Evolutionary conservation across 2,797 vertebrate species (phyloP), one percentile per base, ranked within the genome.

Genomic region (Bovichtus diacanthus): DNA sequence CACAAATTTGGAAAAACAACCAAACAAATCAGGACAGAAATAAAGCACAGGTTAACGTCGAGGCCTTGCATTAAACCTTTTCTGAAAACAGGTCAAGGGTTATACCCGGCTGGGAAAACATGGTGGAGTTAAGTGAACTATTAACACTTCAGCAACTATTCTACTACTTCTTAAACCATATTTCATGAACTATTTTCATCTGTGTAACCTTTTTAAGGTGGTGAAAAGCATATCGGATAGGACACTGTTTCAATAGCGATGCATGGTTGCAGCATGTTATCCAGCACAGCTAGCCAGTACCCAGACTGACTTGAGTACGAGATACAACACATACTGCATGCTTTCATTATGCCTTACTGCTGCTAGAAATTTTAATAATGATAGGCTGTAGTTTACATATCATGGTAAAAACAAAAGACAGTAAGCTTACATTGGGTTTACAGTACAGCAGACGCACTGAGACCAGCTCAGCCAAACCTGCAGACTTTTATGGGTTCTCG

Each of bases 401-500:
- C 11, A 31, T 31, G 41, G 10, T 38, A 38, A 61, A 55, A 54
- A 59, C 10, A 54, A 39, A 43, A 70, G 7, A 31, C 38, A 63
- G 31, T 12, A 36, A 49, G 38, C 38, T 59, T 34, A 2, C 69
- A 58, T 10, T 67, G 63, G 25, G 59, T 31, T 4, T 15, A 46
- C 25, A 47, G 23, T 9, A 25, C 36, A 77, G 27, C 44, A 66
- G 49, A 68, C 44, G 74, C 19, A 51, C 60, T 29, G 11, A 71
- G 23, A 62, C 18, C 23, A 58, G 16, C 49, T 74, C 60, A 68
- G 55, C 11, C 34, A 65, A 27, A 38, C 67, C 41, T 54, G 44
- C 72, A 74, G 65, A 74, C 73, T 51, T 65, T n/a, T 27, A 31
- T 18, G 64, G 31, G 61, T 50, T 54, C 41, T 55, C 36, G 0